Evolutionary conservation across 64 coral and sea anemone genomes (phyloP).

Genomic region (Dendrophyllia cribrosa): DNA sequence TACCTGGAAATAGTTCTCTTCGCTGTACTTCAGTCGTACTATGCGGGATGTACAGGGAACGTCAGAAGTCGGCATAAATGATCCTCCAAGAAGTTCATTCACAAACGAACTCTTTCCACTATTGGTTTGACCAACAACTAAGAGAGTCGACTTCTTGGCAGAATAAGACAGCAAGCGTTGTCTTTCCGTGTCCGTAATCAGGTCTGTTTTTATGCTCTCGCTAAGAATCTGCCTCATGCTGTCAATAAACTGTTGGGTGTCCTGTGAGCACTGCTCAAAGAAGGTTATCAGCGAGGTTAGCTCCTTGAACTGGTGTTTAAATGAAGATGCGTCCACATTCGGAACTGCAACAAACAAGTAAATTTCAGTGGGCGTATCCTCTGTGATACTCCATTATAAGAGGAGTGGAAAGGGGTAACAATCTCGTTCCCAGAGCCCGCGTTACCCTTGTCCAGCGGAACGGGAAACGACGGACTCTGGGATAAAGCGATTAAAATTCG

Average conservation of each 20-base stretch:
- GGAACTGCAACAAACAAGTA: neutral
- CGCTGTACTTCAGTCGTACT: constrained; percentile 59
- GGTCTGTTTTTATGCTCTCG: constrained; percentile 5
- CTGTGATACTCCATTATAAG: no score
- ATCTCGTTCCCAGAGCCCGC: no score
- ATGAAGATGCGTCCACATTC: neutral
- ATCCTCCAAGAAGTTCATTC: constrained; percentile 68
- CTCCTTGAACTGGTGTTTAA: constrained; percentile 33
- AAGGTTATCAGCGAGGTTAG: constrained; percentile 34
- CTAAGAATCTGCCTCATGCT: neutral
- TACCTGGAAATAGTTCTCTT: constrained; percentile 39
- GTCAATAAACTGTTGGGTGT: constrained; percentile 29
- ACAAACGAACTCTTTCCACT: constrained; percentile 73
- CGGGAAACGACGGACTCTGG: no score
- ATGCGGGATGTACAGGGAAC: constrained; percentile 69
- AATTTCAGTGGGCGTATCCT: no score
- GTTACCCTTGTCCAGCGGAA: no score
- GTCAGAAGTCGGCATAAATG: constrained; percentile 63
- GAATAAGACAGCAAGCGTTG: constrained; percentile 13
- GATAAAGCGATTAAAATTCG: no score
- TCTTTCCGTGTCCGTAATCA: constrained; percentile 28
- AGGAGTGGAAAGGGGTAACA: no score
- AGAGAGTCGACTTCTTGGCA: constrained; percentile 49
- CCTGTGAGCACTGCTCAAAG: constrained; percentile 7
- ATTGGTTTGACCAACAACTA: constrained; percentile 69